Conservation (phyloP, 2,888 invertebrate species). For the Dicranocentrus wangi region DNA sequence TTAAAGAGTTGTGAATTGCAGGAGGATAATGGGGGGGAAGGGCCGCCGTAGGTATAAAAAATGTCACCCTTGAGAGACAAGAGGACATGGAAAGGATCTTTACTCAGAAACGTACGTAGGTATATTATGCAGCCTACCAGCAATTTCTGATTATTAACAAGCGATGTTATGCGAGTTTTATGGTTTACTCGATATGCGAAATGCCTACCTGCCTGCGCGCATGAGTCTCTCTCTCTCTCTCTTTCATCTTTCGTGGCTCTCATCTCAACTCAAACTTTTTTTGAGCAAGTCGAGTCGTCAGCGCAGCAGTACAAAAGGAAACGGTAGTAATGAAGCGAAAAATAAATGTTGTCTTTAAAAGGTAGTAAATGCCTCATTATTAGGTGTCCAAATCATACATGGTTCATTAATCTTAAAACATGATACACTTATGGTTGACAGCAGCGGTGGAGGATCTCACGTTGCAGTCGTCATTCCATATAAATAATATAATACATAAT, state of each 20-base stretch:
- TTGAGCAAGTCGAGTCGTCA: conserved; percentile 22
- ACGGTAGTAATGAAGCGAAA: conserved; percentile 64
- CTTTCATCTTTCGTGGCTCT: no score
- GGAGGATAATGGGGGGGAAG: not conserved
- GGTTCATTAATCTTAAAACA: conserved; percentile 61
- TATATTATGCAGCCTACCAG: no score
- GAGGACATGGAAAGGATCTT: conserved; percentile 38
- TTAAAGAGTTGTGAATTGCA: no score
- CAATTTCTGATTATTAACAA: no score
- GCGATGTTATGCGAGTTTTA: not conserved
- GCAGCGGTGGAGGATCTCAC: conserved; percentile 44
- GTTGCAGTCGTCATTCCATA: conserved; percentile 25
- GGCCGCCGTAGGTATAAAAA: conserved; percentile 12
- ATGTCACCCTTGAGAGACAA: conserved; percentile 32
- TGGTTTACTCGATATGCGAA: not conserved
- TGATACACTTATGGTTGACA: conserved; percentile 61
- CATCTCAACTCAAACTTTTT: no score
- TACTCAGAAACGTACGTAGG: not conserved
- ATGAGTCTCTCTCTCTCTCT: not conserved
- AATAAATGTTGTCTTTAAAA: conserved; percentile 65
- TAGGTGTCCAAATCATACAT: conserved; percentile 63
- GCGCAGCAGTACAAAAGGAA: conserved; percentile 54
- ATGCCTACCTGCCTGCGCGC: not conserved
- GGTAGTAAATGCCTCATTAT: conserved; percentile 66
- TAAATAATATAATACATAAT: conserved; percentile 41